Evolutionary conservation across 2,797 vertebrate genomes (phyloP).

Genomic region (Lindbergichthys nudifrons): DNA sequence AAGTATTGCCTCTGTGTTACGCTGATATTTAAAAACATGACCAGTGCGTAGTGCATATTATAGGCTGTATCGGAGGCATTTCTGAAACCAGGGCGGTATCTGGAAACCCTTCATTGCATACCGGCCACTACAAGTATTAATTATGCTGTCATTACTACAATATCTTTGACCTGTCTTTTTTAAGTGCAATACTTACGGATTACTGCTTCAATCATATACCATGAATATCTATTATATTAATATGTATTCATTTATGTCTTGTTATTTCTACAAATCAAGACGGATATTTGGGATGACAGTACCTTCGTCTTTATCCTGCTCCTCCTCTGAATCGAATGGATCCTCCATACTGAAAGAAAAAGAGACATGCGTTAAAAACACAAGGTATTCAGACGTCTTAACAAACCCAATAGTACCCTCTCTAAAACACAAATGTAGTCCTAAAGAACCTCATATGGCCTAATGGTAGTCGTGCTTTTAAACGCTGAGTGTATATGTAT

Average conservation of each 20-base stretch:
- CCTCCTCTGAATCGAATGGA: constrained; percentile 63
- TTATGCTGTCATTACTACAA: too few species aligned
- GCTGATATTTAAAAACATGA: too few species aligned
- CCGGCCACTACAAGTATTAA: not conserved
- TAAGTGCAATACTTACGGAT: not conserved
- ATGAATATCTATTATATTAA: not conserved
- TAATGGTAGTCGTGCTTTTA: not conserved
- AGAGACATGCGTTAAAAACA: constrained; percentile 21
- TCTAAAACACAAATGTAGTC: not conserved
- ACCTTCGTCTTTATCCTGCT: constrained; percentile 74
- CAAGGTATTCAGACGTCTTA: not conserved
- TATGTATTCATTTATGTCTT: not conserved
- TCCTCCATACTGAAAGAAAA: constrained; percentile 72
- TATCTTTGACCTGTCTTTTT: too few species aligned
- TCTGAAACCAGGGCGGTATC: too few species aligned
- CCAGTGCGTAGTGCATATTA: too few species aligned
- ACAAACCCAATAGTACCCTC: not conserved
- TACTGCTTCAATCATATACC: not conserved
- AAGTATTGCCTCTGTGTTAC: too few species aligned
- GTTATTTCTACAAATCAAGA: not conserved
- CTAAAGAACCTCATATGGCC: not conserved
- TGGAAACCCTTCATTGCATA: not conserved
- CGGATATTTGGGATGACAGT: constrained; percentile 20
- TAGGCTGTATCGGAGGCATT: too few species aligned
- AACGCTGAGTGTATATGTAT: not conserved